Evolutionary conservation across 2,888 invertebrate genomes (phyloP), one percentile per base, ranked within the genome.

Genomic region (Drosophila atroscutellata): DNA sequence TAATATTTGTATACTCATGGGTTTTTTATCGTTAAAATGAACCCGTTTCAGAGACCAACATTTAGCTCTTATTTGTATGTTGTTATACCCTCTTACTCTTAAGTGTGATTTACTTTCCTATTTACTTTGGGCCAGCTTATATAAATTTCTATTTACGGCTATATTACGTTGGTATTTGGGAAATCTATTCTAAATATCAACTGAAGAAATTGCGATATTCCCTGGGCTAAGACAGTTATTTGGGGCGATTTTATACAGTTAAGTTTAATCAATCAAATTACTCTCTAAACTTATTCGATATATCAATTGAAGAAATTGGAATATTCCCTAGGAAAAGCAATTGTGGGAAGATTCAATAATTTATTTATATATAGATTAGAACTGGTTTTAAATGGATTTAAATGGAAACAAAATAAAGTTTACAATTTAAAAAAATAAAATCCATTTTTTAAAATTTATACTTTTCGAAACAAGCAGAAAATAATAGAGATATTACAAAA

Each of bases 11-110:
- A 39, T 11, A 9, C n/a, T 2, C 49, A 76, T 50, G 64, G 47
- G 34, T 24, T 42, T 62, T 80, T 77, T 61, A 71, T 62, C 71
- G 64, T 26, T 13, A 36, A 68, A 59, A 61, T 47, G 56, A 88
- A 73, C 55, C 34, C 49, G 54, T 50, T 56, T 42, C 47, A 58
- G 50, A 20, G 32, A 57, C 28, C 37, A 51, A 34, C 24, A 39
- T 57, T 36, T 26, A 20, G 8, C 30, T 28, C 39, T 69, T 52
- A 18, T 54, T 37, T 52, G 15, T 45, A 20, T 30, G 20, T 6
- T 30, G 20, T 3, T 2, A 7, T 42, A n/a, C 56, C 4, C 30
- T 32, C 9, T 20, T 13, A 20, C 2, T n/a, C 0, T 9, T 0
- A 9, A 9, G 20, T n/a, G 6, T 20, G 2, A 56, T 56, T 18